A percentile compares a stretch with the other conserved stretches of the same genome.
Conservation (phyloP, 2,888 invertebrate species). For the Oeneis ivallda region DNA sequence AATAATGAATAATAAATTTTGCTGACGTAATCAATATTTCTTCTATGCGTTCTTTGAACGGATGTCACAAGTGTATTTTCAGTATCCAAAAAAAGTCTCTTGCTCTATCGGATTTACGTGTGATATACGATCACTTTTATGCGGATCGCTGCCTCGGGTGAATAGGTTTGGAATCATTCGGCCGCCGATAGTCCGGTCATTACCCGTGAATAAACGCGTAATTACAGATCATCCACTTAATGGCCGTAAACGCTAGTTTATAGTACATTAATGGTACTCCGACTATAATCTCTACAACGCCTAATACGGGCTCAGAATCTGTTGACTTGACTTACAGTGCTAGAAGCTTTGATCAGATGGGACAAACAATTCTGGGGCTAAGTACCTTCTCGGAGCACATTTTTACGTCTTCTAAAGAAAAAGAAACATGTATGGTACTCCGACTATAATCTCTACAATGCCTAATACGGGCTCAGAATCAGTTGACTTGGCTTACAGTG, state of each 20-base stretch:
- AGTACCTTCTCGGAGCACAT: no score
- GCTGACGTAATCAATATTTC: no score
- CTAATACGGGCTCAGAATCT: background rate
- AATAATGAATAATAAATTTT: no score
- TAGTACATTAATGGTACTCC: background rate
- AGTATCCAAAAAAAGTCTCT: background rate
- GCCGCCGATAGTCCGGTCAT: slow-evolving; percentile 4
- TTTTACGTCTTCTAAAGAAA: no score
- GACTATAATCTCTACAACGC: background rate
- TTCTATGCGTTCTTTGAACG: background rate
- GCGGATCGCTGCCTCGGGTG: no score
- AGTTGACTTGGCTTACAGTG: background rate
- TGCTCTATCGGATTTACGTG: background rate
- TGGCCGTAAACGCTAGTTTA: slow-evolving; percentile 5
- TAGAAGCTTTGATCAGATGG: no score
- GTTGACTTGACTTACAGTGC: background rate
- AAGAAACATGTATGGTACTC: no score
- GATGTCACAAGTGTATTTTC: background rate
- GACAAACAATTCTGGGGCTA: no score
- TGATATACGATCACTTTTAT: background rate
- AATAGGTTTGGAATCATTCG: slow-evolving; percentile 6
- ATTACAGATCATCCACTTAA: slow-evolving; percentile 9
- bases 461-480: background rate
- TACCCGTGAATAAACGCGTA: slow-evolving; percentile 10
- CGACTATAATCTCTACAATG: background rate